A percentile compares a stretch with the other conserved stretches of the same genome.
Conservation (phyloP, 2,888 invertebrate genomes). For the Lasioglossum zephyrum region DNA sequence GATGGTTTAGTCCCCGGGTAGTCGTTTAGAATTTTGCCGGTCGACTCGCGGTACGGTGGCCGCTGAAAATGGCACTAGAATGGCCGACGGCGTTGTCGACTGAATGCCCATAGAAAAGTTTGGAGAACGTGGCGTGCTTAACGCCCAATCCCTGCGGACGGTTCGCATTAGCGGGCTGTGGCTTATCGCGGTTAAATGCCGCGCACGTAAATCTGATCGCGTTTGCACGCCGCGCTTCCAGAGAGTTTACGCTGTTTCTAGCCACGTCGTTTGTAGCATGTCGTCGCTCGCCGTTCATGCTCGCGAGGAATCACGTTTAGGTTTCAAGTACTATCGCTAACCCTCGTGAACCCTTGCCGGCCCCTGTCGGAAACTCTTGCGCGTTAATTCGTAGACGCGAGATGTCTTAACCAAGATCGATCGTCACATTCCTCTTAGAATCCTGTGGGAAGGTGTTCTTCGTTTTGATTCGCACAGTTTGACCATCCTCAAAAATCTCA, state of each 20-base stretch:
- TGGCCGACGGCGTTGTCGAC: neutral
- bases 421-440: neutral
- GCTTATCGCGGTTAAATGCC: slow-evolving; percentile 63
- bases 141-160: slow-evolving; percentile 44
- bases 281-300: slow-evolving; percentile 12
- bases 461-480: neutral
- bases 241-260: slow-evolving; percentile 48
- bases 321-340: neutral
- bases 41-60: neutral
- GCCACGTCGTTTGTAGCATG: slow-evolving; percentile 37
- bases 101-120: slow-evolving; percentile 29
- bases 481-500: neutral
- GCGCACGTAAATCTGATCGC: slow-evolving; percentile 64
- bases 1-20: neutral
- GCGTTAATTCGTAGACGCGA: slow-evolving; percentile 21
- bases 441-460: no score
- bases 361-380: neutral
- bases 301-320: slow-evolving; percentile 38
- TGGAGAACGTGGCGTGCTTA: slow-evolving; percentile 23
- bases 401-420: neutral
- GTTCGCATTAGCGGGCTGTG: slow-evolving; percentile 53
- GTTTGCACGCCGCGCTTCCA: slow-evolving; percentile 57
- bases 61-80: neutral
- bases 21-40: neutral
- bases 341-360: neutral